Evolutionary conservation across 2,888 invertebrate genomes (phyloP).

Genomic region (Heliconius sara): DNA sequence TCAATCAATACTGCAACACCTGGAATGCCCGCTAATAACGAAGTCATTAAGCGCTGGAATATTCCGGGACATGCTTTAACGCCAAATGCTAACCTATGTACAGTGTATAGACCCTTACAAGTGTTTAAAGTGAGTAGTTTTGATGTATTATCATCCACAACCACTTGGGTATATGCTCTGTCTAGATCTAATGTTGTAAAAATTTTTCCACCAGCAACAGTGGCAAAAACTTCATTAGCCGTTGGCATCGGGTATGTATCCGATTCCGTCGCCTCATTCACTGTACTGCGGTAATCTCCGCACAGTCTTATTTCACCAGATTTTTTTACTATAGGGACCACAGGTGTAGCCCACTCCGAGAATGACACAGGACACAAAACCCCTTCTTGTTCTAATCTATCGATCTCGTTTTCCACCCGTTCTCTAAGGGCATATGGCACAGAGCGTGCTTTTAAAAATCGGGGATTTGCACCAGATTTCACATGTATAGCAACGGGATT

Average conservation of each 20-base stretch:
- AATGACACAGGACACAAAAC: too few species aligned
- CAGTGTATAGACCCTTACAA: not conserved
- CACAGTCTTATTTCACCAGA: slow-evolving; percentile 12
- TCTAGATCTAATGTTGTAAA: slow-evolving; percentile 42
- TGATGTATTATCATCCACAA: slow-evolving; percentile 44
- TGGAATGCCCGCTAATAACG: too few species aligned
- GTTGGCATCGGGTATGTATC: slow-evolving; percentile 47
- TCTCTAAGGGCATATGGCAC: slow-evolving; percentile 50
- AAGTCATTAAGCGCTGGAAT: too few species aligned
- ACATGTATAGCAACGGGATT: slow-evolving; percentile 48
- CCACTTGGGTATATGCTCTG: slow-evolving; percentile 47
- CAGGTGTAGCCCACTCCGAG: too few species aligned
- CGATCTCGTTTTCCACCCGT: slow-evolving; percentile 48
- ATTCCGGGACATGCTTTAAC: slow-evolving; percentile 38
- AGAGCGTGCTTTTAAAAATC: slow-evolving; percentile 44
- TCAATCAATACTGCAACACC: too few species aligned
- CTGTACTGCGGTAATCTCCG: slow-evolving; percentile 48
- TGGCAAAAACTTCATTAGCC: too few species aligned
- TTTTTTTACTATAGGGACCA: too few species aligned
- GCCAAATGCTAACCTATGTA: slow-evolving; percentile 46
- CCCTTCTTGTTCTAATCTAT: slow-evolving; percentile 20
- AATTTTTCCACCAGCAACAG: too few species aligned
- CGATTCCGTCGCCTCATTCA: slow-evolving; percentile 47
- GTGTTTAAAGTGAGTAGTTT: too few species aligned
- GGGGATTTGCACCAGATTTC: slow-evolving; percentile 48